Base-by-base conservation (phyloP, 2,113 vertebrate genomes). In the Alethe diademata region DNA sequence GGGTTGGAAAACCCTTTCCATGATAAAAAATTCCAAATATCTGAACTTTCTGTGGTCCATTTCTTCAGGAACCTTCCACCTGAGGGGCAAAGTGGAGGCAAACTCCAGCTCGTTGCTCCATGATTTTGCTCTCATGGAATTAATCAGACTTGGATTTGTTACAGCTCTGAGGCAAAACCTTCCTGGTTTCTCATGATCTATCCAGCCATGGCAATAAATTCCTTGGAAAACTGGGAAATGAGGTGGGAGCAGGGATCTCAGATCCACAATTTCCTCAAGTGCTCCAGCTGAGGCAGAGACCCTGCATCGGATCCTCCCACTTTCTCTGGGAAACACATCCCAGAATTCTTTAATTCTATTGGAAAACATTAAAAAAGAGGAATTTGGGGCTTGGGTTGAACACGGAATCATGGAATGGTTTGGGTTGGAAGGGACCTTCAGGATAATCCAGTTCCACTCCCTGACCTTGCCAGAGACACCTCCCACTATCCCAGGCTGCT, bases 151-250 rank as follows among this genome's bases (percentile, higher is more conserved):
- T 11, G 42, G 35, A 25, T 50, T 65, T 24, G 12, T 35, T 24
- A 8, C 42, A 29, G 12, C 24, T 24, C 24, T 0, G 0, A 48
- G 29, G 15, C 5, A 42, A 75, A 74, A 57, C 20, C 19, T 10
- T 42, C 25, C 60, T 20, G 16, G 19, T 42, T 35, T 6, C 51
- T 57, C 61, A 1, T 9, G 12, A 35, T 24, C 51, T 10, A 3
- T n/a, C 23, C 0, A 0, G 4, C 23, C 18, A 4, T 2, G 11
- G 15, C 19, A 19, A 29, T 13, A 11, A 74, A 40, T 31, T 57
- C 51, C 29, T 25, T 14, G 51, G 51, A 48, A 65, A 85, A 48
- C 8, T 20, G 51, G 42, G 70, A 74, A 40, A 13, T 24, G 4
- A 35, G 10, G 19, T 40, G 51, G 42, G 50, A 65, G 16, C 15